phyloP scores from a whole-genome alignment of 2,888 invertebrate species.

The Neoscelio sp. region DNA sequence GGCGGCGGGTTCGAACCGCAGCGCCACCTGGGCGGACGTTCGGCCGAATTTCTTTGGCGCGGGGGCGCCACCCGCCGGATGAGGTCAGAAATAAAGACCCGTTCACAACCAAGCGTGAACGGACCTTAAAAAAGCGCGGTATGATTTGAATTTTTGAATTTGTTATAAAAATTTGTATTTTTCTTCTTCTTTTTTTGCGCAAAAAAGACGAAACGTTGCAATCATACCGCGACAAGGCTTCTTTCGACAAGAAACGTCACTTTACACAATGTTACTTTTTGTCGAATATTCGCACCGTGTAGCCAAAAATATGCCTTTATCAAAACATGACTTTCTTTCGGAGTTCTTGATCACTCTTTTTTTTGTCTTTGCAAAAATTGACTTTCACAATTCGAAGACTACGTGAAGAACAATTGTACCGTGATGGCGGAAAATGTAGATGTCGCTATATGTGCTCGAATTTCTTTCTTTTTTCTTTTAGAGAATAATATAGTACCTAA shows the following conservation, averaged over 20 bases:
- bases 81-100: no score
- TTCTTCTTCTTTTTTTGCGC: no score
- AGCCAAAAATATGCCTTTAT: conserved; percentile 11
- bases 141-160: no score
- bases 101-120: no score
- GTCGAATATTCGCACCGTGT: conserved; percentile 37
- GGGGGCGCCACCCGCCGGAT: no score
- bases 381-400: conserved; percentile 27
- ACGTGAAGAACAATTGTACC: conserved; percentile 28
- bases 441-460: conserved; percentile 16
- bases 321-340: background rate
- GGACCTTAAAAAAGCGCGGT: no score
- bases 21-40: no score
- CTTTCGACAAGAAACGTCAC: conserved; percentile 14
- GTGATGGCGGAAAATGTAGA: conserved; percentile 21
- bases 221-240: conserved; percentile 14
- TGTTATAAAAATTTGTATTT: no score
- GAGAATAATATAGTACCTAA: conserved; percentile 79
- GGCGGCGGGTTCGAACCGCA: no score
- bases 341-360: background rate
- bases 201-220: no score
- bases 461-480: conserved; percentile 17
- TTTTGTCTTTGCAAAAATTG: no score
- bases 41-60: no score
- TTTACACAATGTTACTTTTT: conserved; percentile 7